Evolutionary conservation across 2,888 invertebrate species (phyloP).

Genomic region (Callyntrura sp.): DNA sequence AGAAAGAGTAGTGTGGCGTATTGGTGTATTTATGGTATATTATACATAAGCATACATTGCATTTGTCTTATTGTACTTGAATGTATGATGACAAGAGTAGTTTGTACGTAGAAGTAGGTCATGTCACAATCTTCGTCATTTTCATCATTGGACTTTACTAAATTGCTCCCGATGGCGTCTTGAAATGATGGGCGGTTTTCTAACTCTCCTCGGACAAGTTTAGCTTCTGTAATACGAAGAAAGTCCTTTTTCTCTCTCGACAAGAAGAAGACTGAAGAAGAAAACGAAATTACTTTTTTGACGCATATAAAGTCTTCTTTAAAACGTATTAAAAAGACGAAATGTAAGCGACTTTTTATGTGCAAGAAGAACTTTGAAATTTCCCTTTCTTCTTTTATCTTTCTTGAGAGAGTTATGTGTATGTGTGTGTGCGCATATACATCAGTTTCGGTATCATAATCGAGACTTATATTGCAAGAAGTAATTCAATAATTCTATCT

Average conservation of each 20-base stretch:
- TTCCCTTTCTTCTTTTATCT: neutral
- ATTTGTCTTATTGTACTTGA: too few species aligned
- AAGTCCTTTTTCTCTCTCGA: neutral
- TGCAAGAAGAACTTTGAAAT: neutral
- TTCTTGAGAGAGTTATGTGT: neutral
- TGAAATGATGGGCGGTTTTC: constrained; percentile 27
- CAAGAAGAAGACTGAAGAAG: neutral
- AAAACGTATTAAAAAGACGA: neutral
- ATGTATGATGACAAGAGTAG: too few species aligned
- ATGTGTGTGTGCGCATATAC: neutral
- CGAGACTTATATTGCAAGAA: neutral
- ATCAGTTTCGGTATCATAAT: constrained; percentile 12
- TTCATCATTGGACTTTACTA: constrained; percentile 3
- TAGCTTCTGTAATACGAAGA: neutral
- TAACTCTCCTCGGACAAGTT: constrained; percentile 17
- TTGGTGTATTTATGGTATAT: too few species aligned
- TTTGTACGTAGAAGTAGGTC: too few species aligned
- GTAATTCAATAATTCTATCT: neutral
- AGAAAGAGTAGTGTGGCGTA: too few species aligned
- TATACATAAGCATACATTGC: too few species aligned
- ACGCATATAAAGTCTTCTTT: neutral
- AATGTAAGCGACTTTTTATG: neutral
- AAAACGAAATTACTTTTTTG: constrained; percentile 34
- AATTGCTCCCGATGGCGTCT: constrained; percentile 3
- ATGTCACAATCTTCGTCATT: constrained; percentile 7